phyloP scores from a whole-genome alignment of 2,797 vertebrate genomes.

The Labroides dimidiatus region DNA sequence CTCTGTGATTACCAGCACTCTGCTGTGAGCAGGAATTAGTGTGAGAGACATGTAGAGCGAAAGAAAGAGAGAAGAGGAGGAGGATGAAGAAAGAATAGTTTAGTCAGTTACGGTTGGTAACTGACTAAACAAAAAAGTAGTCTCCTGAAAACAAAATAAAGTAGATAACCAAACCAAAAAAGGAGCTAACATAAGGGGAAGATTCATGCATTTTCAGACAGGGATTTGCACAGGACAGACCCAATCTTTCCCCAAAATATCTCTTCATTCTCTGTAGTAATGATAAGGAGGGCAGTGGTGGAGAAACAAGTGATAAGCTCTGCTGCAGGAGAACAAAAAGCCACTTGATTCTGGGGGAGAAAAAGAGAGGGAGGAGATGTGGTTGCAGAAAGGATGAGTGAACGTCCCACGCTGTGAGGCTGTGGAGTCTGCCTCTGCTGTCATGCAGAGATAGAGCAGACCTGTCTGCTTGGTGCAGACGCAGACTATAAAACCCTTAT shows the following conservation, averaged over 20 bases:
- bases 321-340: constrained; percentile 77
- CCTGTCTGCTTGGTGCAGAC: constrained; percentile 39
- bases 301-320: constrained; percentile 78
- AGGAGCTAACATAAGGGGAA: neutral
- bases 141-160: too few relatives aligned
- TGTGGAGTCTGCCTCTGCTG: constrained; percentile 54
- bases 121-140: too few relatives aligned
- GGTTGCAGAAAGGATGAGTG: constrained; percentile 56
- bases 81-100: neutral
- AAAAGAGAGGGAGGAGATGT: constrained; percentile 45
- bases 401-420: constrained; percentile 54
- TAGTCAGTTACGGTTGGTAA: too few relatives aligned
- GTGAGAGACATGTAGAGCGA: constrained; percentile 4
- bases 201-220: neutral
- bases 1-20: constrained; percentile 47
- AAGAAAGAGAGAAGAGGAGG: neutral
- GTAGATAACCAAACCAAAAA: neutral
- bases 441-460: constrained; percentile 51
- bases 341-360: constrained; percentile 73
- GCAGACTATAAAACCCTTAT: constrained; percentile 44
- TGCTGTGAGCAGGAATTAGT: constrained; percentile 40
- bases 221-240: constrained; percentile 45
- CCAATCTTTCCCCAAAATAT: constrained; percentile 59
- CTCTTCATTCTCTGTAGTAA: constrained; percentile 56
- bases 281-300: constrained; percentile 48